These are phyloP conservation scores for Thecophora atra DNA, from an alignment of 2,888 invertebrate species.

Conservation along the genomic window DNA sequence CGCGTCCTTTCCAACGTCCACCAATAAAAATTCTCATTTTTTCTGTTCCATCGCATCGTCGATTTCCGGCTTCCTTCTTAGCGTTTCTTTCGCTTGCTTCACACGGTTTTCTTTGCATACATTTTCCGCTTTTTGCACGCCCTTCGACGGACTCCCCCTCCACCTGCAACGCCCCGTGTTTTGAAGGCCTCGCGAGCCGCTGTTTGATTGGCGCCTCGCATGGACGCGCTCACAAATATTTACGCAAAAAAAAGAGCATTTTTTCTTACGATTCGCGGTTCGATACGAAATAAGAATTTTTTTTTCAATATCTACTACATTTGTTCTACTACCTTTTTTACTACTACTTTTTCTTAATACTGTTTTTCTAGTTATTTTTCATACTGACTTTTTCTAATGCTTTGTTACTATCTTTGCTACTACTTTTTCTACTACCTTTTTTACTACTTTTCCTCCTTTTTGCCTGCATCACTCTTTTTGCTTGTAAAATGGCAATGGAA, in stretches of 20 bases:
- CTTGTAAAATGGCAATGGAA: not conserved
- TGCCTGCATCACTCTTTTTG: conserved; percentile 21
- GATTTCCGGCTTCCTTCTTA: conserved; percentile 35
- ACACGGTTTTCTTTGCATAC: not conserved
- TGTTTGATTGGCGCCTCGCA: conserved; percentile 16
- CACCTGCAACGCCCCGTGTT: not conserved
- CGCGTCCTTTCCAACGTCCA: conserved; percentile 25
- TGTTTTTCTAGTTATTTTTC: not conserved
- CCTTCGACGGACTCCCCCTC: not conserved
- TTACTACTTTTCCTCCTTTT: too few species aligned
- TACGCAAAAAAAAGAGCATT: conserved; percentile 47
- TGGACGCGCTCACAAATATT: conserved; percentile 1
- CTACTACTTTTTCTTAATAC: not conserved
- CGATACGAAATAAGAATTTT: too few species aligned
- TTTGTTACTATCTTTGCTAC: too few species aligned
- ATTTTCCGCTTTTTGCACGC: not conserved
- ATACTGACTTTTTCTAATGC: too few species aligned
- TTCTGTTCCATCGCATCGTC: conserved; percentile 23
- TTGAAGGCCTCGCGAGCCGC: not conserved
- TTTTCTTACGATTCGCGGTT: conserved; percentile 32
- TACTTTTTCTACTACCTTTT: too few species aligned
- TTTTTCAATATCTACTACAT: too few species aligned
- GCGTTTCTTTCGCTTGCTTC: not conserved
- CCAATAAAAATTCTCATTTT: conserved; percentile 29
- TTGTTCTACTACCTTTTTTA: conserved; percentile 2